Evolutionary conservation across 2,113 vertebrate genomes (phyloP).

Genomic region (Meleagris gallopavo): DNA sequence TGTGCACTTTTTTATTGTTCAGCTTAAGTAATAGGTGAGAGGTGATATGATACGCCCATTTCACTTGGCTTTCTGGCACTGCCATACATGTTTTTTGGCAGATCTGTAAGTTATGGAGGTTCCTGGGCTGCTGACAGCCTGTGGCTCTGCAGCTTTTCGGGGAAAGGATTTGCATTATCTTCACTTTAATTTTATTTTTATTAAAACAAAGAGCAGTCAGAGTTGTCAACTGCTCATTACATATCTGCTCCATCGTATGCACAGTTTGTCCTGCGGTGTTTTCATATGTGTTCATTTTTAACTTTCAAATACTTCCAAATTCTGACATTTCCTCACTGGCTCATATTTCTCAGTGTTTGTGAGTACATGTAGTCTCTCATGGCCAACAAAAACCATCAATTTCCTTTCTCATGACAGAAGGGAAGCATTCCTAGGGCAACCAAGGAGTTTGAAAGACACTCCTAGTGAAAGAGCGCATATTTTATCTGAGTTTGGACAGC

Average conservation of each 20-base stretch:
- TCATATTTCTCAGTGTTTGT: conserved; percentile 55
- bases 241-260: background rate
- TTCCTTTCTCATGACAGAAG: conserved; percentile 62
- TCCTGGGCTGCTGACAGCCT: conserved; percentile 18
- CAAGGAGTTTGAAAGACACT: conserved; percentile 34
- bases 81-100: background rate
- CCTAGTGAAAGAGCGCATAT: conserved; percentile 17
- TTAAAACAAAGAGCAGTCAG: conserved; percentile 56
- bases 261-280: conserved; percentile 29
- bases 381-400: conserved; percentile 58
- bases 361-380: conserved; percentile 43
- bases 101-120: background rate
- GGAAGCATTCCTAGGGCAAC: conserved; percentile 52
- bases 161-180: conserved; percentile 60
- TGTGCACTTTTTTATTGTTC: background rate
- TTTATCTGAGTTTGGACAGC: background rate
- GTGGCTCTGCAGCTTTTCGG: background rate
- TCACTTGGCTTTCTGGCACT: background rate
- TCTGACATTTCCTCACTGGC: conserved; percentile 63
- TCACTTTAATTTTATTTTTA: conserved; percentile 56
- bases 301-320: conserved; percentile 51
- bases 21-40: background rate
- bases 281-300: conserved; percentile 56
- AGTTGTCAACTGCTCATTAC: conserved; percentile 58
- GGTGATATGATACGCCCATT: background rate